Conservation (phyloP, 2,797 vertebrate species). For the Typhlichthys subterraneus region DNA sequence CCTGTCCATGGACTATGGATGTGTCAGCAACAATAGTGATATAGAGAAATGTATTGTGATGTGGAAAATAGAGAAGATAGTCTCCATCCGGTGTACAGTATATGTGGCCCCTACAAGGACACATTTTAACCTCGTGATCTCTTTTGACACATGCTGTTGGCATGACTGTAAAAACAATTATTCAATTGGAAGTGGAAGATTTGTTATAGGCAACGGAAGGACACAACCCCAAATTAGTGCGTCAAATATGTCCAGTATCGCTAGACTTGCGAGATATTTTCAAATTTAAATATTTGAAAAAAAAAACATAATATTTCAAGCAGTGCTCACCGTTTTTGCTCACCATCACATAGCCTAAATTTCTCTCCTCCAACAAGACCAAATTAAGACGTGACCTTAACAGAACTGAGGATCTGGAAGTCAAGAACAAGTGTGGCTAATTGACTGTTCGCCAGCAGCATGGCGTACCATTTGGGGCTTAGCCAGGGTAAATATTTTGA, state of each 20-base stretch:
- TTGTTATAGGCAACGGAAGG: too few species aligned
- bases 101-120: background rate
- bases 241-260: background rate
- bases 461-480: conserved; percentile 76
- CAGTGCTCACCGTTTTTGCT: background rate
- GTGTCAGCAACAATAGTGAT: background rate
- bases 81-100: background rate
- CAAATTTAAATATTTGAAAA: background rate
- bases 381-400: background rate
- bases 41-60: conserved; percentile 19
- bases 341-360: conserved; percentile 2
- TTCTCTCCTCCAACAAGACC: conserved; percentile 2
- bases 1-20: conserved; percentile 13
- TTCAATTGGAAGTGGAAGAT: too few species aligned
- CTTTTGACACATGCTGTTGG: too few species aligned
- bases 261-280: background rate
- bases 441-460: conserved; percentile 29
- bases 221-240: too few species aligned
- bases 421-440: conserved; percentile 62
- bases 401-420: conserved; percentile 29
- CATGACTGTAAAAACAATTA: too few species aligned
- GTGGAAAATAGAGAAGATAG: too few species aligned
- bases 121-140: background rate
- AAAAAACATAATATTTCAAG: background rate
- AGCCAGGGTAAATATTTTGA: conserved; percentile 82